Percentiles rank a stretch among this genome's conserved stretches.
Evolutionary conservation across 2,888 invertebrate species (phyloP).

Genomic region (Rhyacophila evoluta): DNA sequence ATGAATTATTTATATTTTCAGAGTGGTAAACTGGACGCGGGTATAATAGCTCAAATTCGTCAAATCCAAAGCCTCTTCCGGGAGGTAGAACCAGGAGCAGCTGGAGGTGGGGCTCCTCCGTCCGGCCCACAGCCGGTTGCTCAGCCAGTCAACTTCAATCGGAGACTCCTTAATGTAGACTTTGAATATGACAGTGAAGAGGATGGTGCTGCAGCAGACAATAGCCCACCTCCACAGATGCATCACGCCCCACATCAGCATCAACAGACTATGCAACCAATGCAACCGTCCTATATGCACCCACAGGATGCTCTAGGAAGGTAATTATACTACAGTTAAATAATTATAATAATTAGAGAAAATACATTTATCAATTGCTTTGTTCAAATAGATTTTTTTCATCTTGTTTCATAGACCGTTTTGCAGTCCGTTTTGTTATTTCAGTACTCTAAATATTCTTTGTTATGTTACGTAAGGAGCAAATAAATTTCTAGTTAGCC

Average conservation of each 20-base stretch:
- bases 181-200: conserved; percentile 95
- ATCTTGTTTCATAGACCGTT: too few relatives aligned
- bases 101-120: background rate
- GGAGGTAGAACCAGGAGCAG: conserved; percentile 55
- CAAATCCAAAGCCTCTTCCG: conserved; percentile 73
- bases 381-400: too few relatives aligned
- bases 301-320: conserved; percentile 65
- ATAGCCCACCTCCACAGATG: conserved; percentile 40
- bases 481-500: too few relatives aligned
- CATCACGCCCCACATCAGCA: conserved; percentile 51
- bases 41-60: conserved; percentile 70
- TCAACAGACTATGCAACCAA: conserved; percentile 50
- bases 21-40: conserved; percentile 34
- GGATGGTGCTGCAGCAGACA: conserved; percentile 71
- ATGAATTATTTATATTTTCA: too few relatives aligned
- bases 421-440: too few relatives aligned
- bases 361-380: too few relatives aligned
- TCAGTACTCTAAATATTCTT: too few relatives aligned
- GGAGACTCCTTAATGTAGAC: conserved; percentile 80
- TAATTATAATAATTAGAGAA: too few relatives aligned
- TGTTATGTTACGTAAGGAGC: too few relatives aligned
- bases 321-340: too few relatives aligned
- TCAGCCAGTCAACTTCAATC: conserved; percentile 78
- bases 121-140: background rate
- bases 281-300: conserved; percentile 40